Conservation (phyloP, 2,888 invertebrate genomes). For the Asteroscopus sphinx region DNA sequence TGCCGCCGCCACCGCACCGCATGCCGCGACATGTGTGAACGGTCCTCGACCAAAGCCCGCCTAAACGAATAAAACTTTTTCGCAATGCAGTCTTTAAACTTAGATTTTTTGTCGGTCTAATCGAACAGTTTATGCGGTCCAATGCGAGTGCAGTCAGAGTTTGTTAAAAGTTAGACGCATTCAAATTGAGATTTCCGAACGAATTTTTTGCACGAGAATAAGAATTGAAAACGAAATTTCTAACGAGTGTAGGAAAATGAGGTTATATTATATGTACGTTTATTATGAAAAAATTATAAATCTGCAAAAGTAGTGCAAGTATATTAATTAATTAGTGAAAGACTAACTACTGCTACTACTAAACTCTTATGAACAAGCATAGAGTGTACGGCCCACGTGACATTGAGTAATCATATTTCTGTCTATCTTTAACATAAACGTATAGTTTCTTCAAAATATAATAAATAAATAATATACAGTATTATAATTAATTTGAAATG, state of each 20-base stretch:
- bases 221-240: background rate
- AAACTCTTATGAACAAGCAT: no score
- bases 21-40: conserved; percentile 82
- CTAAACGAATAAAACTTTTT: conserved; percentile 83
- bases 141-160: conserved; percentile 47
- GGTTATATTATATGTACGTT: no score
- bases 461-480: no score
- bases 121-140: conserved; percentile 66
- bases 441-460: no score
- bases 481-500: no score
- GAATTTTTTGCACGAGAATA: conserved; percentile 5
- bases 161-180: conserved; percentile 50
- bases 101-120: conserved; percentile 72
- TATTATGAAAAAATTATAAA: no score
- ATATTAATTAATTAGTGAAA: no score
- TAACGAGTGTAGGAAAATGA: background rate
- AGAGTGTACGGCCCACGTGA: no score
- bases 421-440: no score
- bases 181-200: conserved; percentile 50
- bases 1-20: conserved; percentile 58
- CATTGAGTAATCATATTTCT: no score
- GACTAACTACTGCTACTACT: no score
- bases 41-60: conserved; percentile 64
- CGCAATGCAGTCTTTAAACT: conserved; percentile 85
- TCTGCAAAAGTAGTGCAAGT: no score